Conservation (phyloP, 2,113 vertebrate genomes). For the Albula goreensis region DNA sequence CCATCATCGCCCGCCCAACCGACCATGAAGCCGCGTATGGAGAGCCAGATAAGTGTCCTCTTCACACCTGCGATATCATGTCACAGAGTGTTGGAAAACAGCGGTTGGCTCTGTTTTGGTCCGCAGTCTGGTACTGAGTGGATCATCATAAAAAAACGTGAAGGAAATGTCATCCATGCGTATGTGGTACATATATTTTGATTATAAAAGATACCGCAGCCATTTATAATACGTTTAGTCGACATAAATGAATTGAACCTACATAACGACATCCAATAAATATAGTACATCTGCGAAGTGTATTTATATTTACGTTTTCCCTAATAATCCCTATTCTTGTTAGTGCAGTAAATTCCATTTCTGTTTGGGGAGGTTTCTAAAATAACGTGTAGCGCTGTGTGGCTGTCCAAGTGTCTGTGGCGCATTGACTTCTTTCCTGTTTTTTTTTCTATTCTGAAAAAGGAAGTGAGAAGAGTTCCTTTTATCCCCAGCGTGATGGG, state of each 20-base stretch:
- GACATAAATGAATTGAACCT: too few relatives aligned
- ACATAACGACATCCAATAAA: too few relatives aligned
- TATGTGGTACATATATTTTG: too few relatives aligned
- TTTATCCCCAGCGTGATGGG: not conserved
- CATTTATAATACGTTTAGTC: too few relatives aligned
- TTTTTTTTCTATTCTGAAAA: not conserved
- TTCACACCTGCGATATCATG: constrained; percentile 3
- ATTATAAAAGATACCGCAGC: too few relatives aligned
- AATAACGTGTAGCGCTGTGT: not conserved
- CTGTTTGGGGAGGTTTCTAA: not conserved
- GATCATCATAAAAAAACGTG: not conserved
- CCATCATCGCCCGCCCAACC: not conserved
- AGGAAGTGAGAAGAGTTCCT: not conserved
- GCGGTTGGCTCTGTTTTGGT: not conserved
- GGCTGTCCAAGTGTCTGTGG: not conserved
- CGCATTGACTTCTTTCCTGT: not conserved
- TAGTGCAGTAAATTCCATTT: too few relatives aligned
- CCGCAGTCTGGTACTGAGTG: not conserved
- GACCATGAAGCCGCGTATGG: not conserved
- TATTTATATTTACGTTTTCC: too few relatives aligned
- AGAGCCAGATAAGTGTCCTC: not conserved
- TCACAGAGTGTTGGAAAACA: not conserved
- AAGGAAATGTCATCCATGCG: too few relatives aligned
- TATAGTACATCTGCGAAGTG: too few relatives aligned
- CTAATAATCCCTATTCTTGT: too few relatives aligned